Evolutionary conservation across 2,113 vertebrate genomes (phyloP).

Genomic region (Chionodraco myersi): DNA sequence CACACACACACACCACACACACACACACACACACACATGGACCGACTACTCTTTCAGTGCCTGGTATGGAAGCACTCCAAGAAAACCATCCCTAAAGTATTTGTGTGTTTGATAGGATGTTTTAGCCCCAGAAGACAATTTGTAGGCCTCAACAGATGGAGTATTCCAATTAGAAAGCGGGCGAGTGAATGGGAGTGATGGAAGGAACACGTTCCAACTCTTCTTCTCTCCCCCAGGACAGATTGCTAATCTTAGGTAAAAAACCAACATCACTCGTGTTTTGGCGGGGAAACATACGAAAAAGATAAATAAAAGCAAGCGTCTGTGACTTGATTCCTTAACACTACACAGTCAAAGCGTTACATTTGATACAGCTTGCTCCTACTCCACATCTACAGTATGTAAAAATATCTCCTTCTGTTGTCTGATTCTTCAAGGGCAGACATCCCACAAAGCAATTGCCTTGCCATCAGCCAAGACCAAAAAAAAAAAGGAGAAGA

Average conservation of each 20-base stretch:
- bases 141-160: conserved; percentile 78
- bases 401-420: conserved; percentile 78
- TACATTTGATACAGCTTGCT: conserved; percentile 53
- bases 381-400: conserved; percentile 58
- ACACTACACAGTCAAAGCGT: conserved; percentile 37
- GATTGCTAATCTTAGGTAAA: conserved; percentile 46
- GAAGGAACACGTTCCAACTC: conserved; percentile 51
- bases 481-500: conserved; percentile 59
- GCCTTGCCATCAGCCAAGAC: conserved; percentile 74
- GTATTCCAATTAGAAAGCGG: conserved; percentile 78
- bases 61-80: conserved; percentile 58
- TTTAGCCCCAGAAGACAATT: conserved; percentile 73
- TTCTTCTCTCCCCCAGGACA: conserved; percentile 58
- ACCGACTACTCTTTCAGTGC: conserved; percentile 34
- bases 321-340: conserved; percentile 50
- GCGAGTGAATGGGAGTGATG: conserved; percentile 60
- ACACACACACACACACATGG: conserved; percentile 30
- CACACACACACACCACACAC: conserved; percentile 34
- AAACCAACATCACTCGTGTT: conserved; percentile 46
- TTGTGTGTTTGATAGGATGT: conserved; percentile 72
- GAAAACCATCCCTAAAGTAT: conserved; percentile 62
- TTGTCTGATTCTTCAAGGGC: conserved; percentile 79
- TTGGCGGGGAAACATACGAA: conserved; percentile 28
- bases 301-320: conserved; percentile 8
- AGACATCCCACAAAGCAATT: conserved; percentile 75